Evolutionary conservation across 2,113 vertebrate species (phyloP).

Genomic region (Engystomops pustulosus): DNA sequence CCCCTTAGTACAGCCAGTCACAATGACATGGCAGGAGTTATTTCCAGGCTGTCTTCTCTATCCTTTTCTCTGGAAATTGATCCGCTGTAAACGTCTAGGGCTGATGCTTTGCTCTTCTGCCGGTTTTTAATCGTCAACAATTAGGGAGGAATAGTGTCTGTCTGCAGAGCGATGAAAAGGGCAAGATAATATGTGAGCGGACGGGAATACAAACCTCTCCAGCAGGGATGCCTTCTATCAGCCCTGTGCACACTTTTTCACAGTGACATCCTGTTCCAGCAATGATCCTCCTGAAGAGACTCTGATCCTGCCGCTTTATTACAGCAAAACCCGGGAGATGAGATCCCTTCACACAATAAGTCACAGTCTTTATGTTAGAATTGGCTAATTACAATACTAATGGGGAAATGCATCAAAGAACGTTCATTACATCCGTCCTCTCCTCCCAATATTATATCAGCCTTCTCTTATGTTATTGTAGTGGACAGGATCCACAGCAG

Average conservation of each 20-base stretch:
- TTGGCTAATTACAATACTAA: constrained; percentile 3
- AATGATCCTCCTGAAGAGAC: background rate
- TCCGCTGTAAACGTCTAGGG: constrained; percentile 13
- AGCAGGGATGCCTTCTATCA: background rate
- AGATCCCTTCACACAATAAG: background rate
- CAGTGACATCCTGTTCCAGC: background rate
- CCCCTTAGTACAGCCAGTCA: background rate
- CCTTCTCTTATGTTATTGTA: background rate
- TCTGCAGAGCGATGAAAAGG: constrained; percentile 45
- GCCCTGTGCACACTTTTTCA: background rate
- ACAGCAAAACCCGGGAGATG: background rate
- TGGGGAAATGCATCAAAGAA: background rate
- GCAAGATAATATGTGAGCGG: constrained; percentile 17
- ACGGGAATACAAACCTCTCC: constrained; percentile 18
- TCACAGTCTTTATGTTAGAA: background rate
- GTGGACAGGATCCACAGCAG: background rate
- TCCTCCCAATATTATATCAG: background rate
- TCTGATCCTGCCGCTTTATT: background rate
- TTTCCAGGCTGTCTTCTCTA: background rate
- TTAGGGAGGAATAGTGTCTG: constrained; percentile 46
- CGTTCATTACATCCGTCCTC: background rate
- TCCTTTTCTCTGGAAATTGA: constrained; percentile 18
- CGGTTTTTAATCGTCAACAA: constrained; percentile 44
- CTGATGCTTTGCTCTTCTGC: constrained; percentile 7
- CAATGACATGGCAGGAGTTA: constrained; percentile 17